These are phyloP conservation scores for Catonia carolina DNA, from an alignment of 2,888 invertebrate species.

Conservation along the genomic window DNA sequence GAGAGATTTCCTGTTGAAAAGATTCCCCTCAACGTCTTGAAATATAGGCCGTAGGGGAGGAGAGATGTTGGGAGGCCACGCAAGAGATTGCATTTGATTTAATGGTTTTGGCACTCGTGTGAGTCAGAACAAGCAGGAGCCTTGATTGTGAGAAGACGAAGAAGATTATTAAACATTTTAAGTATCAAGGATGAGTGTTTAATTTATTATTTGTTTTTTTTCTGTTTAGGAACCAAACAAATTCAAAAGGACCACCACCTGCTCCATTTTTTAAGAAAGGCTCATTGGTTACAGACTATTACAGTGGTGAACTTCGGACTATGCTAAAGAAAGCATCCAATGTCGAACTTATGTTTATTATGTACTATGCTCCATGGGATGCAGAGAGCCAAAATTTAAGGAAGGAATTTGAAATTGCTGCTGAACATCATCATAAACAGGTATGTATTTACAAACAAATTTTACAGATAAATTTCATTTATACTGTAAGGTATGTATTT, in stretches of 20 bases:
- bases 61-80: no score
- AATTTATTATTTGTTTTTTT: conserved; percentile 22
- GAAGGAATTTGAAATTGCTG: conserved; percentile 67
- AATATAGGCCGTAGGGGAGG: no score
- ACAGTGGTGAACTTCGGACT: conserved; percentile 62
- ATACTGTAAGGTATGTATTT: not conserved
- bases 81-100: no score
- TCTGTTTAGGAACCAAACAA: conserved; percentile 49
- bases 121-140: no score
- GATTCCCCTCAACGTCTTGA: no score
- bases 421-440: conserved; percentile 60
- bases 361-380: conserved; percentile 96
- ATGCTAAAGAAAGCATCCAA: conserved; percentile 55
- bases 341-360: conserved; percentile 75
- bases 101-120: no score
- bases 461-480: no score
- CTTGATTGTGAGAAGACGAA: no score
- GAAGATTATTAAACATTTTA: no score
- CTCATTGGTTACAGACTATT: conserved; percentile 69
- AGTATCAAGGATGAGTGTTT: no score
- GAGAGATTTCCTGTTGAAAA: no score
- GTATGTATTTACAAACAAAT: conserved; percentile 46
- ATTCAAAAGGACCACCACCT: conserved; percentile 53
- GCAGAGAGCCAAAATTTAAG: conserved; percentile 72
- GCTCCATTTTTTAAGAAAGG: conserved; percentile 63